Percentiles rank a stretch among this genome's conserved stretches.
phyloP scores from a whole-genome alignment of 2,888 invertebrate species.

The Melinopterus prodromus region DNA sequence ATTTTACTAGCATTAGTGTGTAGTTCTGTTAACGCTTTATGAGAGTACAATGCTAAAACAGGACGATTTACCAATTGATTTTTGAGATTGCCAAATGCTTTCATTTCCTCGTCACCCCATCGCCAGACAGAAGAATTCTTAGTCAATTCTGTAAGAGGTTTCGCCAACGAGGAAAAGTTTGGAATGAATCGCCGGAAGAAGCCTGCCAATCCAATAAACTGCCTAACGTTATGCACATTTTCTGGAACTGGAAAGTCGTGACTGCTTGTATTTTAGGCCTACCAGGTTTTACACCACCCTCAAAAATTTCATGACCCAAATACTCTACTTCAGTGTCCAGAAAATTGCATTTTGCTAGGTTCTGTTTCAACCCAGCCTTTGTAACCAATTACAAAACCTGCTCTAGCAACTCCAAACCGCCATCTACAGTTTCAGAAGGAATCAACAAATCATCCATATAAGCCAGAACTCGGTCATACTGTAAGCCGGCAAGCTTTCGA shows the following conservation, averaged over 20 bases:
- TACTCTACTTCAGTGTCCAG: constrained; percentile 30
- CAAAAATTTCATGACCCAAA: constrained; percentile 22
- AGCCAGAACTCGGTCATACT: constrained; percentile 38
- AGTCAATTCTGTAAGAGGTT: constrained; percentile 16
- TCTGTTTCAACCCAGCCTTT: constrained; percentile 20
- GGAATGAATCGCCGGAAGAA: constrained; percentile 29
- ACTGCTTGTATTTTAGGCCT: constrained; percentile 36
- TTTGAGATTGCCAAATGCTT: constrained; percentile 39
- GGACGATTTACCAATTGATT: constrained; percentile 38
- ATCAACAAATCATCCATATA: constrained; percentile 44
- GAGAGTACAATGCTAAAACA: constrained; percentile 44
- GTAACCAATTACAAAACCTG: constrained; percentile 32
- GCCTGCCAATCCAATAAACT: constrained; percentile 29
- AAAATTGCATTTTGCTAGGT: constrained; percentile 35
- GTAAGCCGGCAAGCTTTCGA: constrained; percentile 37
- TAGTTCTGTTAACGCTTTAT: constrained; percentile 41
- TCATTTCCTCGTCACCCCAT: constrained; percentile 34
- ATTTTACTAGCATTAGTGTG: constrained; percentile 47
- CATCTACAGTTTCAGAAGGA: constrained; percentile 23
- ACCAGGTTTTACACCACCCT: constrained; percentile 37
- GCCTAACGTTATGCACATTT: constrained; percentile 35
- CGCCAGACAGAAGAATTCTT: constrained; percentile 37
- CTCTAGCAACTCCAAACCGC: constrained; percentile 34
- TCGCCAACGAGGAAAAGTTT: constrained; percentile 23
- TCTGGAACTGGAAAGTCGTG: constrained; percentile 34